These are phyloP conservation scores for Atta texana DNA, from an alignment of 1,140 invertebrate species.

Conservation along the genomic window DNA sequence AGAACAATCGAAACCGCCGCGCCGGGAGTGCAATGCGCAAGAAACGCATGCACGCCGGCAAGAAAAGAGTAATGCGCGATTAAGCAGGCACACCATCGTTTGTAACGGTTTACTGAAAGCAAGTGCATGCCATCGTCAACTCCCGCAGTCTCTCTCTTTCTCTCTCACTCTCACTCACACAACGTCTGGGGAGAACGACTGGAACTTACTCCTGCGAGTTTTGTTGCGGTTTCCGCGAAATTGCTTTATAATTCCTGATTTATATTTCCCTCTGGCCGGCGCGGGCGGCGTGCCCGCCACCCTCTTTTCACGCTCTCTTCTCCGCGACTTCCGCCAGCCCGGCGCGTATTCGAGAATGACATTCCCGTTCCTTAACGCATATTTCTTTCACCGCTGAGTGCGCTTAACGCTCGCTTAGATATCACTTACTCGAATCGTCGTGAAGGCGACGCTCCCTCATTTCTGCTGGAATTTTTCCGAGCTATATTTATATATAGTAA, in stretches of 20 bases:
- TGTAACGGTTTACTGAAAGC: constrained; percentile 74
- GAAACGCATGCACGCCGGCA: constrained; percentile 40
- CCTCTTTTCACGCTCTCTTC: constrained; percentile 49
- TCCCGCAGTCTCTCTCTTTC: background rate
- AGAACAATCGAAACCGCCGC: constrained; percentile 54
- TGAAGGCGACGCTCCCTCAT: background rate
- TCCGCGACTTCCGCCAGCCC: background rate
- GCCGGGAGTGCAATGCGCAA: constrained; percentile 12
- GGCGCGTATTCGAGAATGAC: constrained; percentile 59
- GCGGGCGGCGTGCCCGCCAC: constrained; percentile 5
- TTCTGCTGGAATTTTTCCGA: constrained; percentile 30
- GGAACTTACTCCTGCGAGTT: constrained; percentile 65
- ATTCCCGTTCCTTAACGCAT: constrained; percentile 48
- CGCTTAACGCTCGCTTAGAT: constrained; percentile 67
- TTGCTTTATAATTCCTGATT: constrained; percentile 82
- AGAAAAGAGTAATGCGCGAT: constrained; percentile 75
- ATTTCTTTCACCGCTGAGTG: constrained; percentile 51
- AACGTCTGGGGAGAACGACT: constrained; percentile 35
- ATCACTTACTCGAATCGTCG: constrained; percentile 59
- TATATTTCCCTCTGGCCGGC: constrained; percentile 68
- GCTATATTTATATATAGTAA: background rate
- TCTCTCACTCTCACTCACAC: background rate
- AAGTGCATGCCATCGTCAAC: constrained; percentile 14
- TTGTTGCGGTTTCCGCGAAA: constrained; percentile 78
- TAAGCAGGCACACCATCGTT: constrained; percentile 73